Base-by-base conservation (phyloP, 2,797 vertebrate genomes). In the Betta splendens region DNA sequence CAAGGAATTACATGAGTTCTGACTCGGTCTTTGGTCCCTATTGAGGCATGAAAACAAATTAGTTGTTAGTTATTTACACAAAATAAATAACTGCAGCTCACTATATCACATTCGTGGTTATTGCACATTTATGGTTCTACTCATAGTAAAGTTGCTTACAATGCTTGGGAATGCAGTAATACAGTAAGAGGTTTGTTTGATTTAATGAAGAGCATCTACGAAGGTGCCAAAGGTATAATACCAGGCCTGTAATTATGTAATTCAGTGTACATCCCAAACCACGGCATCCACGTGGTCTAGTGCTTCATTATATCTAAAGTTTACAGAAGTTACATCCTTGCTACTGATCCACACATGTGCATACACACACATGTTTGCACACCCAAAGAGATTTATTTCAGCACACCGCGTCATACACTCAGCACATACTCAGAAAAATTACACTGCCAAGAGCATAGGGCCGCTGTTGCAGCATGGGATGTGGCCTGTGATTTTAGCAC, bases 401-500 rank as follows among this genome's bases (percentile, higher is more conserved):
- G 15, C 44, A 26, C 21, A 39, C 51, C 8, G 20, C 37, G 47
- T 64, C 60, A 50, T 57, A 48, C 56, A 45, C 25, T 39, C 58
- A 46, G 25, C 11, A 37, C 40, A 42, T 60, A 44, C 55, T 45
- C 13, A 20, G n/a, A 38, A 60, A 28, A 43, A 28, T 70, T 57
- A 61, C 67, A 33, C 44, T 3, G 58, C 52, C 60, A 61, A 72
- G 61, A 64, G 49, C 43, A 13, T 44, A 44, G 74, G 43, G 68
- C 66, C 88, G 65, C 84, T 86, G 85, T 85, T 77, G 69, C 66
- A 77, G 83, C 74, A 6, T 57, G 28, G 77, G 82, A 87, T 88
- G 84, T 84, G 84, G 77, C 82, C 85, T 84, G 77, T 84, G 88
- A 89, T 86, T 85, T 86, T 75, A 75, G 80, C 63, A 72, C 68